Evolutionary conservation across 1,140 invertebrate species (phyloP), one percentile per base, ranked within the genome.

Genomic region (Bombus waltoni): DNA sequence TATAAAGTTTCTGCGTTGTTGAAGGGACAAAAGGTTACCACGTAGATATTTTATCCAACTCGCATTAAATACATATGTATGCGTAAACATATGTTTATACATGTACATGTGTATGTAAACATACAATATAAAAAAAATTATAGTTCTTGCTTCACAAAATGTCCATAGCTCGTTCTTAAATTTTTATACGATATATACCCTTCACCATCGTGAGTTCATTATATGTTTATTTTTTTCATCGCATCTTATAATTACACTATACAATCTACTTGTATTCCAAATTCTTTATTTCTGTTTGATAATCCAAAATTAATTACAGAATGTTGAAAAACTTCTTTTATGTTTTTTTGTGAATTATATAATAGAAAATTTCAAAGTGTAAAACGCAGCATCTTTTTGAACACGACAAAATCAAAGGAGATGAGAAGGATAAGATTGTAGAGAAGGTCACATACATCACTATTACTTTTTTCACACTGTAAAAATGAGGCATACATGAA

Each of bases 401-500:
- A 65, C 28, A 8, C 28, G 40, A 83, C 32, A 59, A 42, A 66
- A 66, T 57, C 2, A 9, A 47, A 71, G 40, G 18, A 25, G 25
- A 40, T 44, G n/a, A 9, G 53, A n/a, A 73, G 42, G 66, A 38
- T 28, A 18, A 79, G n/a, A 15, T 40, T 70, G 40, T 79, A 83
- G 10, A 13, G 40, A 38, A 65, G 3, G 5, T 38, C 25, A 66
- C 32, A 68, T 62, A 5, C 40, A 62, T 72, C 11, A 68, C 75
- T 87, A 53, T 62, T 84, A 18, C 70, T 84, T 84, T 83, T 83
- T 83, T 78, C 72, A 83, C 81, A 87, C 81, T 84, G 81, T 84
- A 84, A 87, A 78, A 78, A 38, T 74, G 22, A 57, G 11, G 68
- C 75, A 83, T 80, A 62, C 65, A 76, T 22, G n/a, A 78, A 47